Evolutionary conservation across 2,888 invertebrate genomes (phyloP), one percentile per base, ranked within the genome.

Genomic region (Callimorpha dominula): DNA sequence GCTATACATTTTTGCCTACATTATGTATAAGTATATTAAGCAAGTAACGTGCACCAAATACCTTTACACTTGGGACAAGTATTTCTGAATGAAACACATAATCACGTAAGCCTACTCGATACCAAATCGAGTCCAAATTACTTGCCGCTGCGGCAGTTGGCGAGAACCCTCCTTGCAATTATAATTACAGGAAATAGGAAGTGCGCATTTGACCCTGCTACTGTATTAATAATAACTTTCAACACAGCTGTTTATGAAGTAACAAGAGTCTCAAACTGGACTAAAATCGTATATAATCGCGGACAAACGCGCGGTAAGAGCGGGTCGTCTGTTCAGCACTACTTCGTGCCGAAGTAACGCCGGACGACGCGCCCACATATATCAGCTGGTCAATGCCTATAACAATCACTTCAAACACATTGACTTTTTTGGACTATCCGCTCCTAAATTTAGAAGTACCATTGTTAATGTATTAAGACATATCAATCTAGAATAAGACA

Each of bases 121-220:
- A 46, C 43, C 43, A 46, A 46, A 46, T 46, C 43, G 43, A 46
- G 43, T 46, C 43, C 31, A 31, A 1, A 31, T 31, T 31, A 60
- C 31, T 60, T 60, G 6, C 31, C 31, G 60, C 60, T 31, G 0
- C 31, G 31, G 1, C 60, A 60, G 31, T 31, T 12, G 60, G 14
- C 60, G 60, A 60, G 31, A 1, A 14, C 31, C 60, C 31, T 60
- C 60, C 20, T 57, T 57, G 60, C 31, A 60, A n/a, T 54, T n/a
- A 31, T 50, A 40, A 40, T 65, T 9, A 65, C 65, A 65, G 65
- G 65, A 50, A 50, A 65, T 5, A 31, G 50, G 49, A 31, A 49
- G 31, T 31, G 15, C 49, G 65, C 65, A 65, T 46, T 49, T 50
- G 49, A 9, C 49, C 50, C 65, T 46, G 50, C 31, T 65, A 17